Evolutionary conservation across 2,797 vertebrate genomes (phyloP).

Genomic region (Pseudochirops corinnae): DNA sequence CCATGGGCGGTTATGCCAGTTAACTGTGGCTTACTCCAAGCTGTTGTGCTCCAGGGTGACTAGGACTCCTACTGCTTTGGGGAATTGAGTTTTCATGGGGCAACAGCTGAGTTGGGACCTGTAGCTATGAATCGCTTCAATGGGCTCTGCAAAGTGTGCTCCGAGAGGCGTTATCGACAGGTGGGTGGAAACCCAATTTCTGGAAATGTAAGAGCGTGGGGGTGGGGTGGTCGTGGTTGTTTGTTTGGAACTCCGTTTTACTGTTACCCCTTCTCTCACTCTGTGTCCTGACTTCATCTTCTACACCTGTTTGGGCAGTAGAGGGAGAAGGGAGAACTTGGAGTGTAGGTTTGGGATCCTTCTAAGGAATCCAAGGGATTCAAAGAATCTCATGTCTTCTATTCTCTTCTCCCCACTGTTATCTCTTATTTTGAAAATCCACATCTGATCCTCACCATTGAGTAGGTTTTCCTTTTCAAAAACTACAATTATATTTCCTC

Average conservation of each 20-base stretch:
- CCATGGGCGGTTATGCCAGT: slow-evolving; percentile 94
- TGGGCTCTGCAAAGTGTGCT: slow-evolving; percentile 93
- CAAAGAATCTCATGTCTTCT: neutral
- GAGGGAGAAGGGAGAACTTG: neutral
- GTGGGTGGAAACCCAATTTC: slow-evolving; percentile 84
- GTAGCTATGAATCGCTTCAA: slow-evolving; percentile 92
- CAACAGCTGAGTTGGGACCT: slow-evolving; percentile 70
- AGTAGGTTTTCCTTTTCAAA: neutral
- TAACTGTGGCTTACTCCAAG: slow-evolving; percentile 87
- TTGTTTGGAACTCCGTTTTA: neutral
- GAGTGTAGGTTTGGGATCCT: neutral
- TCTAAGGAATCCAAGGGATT: neutral
- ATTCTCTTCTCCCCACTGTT: neutral
- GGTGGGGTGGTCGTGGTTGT: neutral
- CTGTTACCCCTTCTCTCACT: neutral
- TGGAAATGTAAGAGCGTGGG: fast-evolving
- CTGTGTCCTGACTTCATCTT: neutral
- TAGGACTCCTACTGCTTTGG: slow-evolving; percentile 74
- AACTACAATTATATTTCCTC: neutral
- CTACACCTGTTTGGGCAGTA: neutral
- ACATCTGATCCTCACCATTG: neutral
- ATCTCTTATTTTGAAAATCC: neutral
- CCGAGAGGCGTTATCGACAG: slow-evolving; percentile 92
- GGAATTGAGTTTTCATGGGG: slow-evolving; percentile 82
- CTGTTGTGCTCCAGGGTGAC: slow-evolving; percentile 76